phyloP scores from a whole-genome alignment of 2,888 invertebrate species.

The Parascotia fuliginaria region DNA sequence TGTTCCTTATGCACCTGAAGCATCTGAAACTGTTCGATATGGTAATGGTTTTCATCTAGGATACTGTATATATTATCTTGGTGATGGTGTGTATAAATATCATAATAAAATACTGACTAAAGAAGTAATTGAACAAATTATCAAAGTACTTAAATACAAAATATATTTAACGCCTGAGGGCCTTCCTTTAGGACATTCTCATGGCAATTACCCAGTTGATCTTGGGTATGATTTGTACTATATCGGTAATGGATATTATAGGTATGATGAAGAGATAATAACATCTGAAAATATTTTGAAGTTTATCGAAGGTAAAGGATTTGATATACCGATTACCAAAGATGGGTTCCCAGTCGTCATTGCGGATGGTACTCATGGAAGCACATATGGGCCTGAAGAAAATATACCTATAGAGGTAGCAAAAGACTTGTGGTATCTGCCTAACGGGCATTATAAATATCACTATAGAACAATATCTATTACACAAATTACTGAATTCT shows the following conservation, averaged over 20 bases:
- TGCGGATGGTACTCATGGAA: neutral
- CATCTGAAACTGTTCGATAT: no score
- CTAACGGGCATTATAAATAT: conserved; percentile 1
- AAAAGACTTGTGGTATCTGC: neutral
- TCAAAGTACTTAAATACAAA: neutral
- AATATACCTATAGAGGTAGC: conserved; percentile 5
- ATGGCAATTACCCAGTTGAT: neutral
- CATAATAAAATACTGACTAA: no score
- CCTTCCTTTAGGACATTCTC: neutral
- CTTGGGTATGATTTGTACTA: neutral
- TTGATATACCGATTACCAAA: neutral
- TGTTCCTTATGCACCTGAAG: no score
- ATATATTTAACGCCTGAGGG: neutral
- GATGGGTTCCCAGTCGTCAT: neutral
- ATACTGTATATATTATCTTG: no score
- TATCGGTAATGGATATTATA: neutral
- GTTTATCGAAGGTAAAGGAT: neutral
- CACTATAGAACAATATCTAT: neutral
- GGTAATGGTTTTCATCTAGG: no score
- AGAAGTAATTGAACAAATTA: neutral
- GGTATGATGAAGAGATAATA: neutral
- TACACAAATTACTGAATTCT: neutral
- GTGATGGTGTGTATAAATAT: no score
- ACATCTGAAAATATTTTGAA: neutral
- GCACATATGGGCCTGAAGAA: neutral